A percentile compares a stretch with the other conserved stretches of the same genome.
Conservation (phyloP, 2,113 vertebrate genomes). For the Takifugu flavidus region DNA sequence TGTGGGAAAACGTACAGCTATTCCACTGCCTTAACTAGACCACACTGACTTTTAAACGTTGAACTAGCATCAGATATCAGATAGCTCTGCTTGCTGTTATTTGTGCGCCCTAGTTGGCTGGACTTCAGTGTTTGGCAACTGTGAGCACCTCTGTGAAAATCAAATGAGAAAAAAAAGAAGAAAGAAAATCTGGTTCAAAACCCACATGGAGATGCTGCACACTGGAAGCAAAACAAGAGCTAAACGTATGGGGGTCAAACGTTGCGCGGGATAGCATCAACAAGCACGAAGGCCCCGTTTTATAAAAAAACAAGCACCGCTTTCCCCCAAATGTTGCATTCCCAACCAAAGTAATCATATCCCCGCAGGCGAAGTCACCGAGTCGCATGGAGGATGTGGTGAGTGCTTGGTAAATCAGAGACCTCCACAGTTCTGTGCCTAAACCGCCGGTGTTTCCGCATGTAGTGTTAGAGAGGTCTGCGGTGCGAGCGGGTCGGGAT, state of each 20-base stretch:
- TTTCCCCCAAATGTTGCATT: constrained; percentile 8
- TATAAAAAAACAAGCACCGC: background rate
- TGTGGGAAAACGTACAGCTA: constrained; percentile 45
- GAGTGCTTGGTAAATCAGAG: constrained; percentile 41
- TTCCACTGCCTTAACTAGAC: constrained; percentile 31
- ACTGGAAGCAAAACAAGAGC: constrained; percentile 24
- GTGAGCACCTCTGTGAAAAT: constrained; percentile 49
- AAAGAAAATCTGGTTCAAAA: constrained; percentile 52
- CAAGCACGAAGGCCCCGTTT: no score
- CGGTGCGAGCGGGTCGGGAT: constrained; percentile 47
- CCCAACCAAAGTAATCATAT: constrained; percentile 15
- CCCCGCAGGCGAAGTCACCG: constrained; percentile 15
- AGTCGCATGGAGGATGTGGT: constrained; percentile 52
- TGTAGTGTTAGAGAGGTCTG: constrained; percentile 53
- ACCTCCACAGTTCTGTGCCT: constrained; percentile 47
- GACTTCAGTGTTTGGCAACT: constrained; percentile 58
- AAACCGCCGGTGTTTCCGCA: constrained; percentile 57
- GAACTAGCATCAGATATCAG: constrained; percentile 50
- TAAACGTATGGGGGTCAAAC: background rate
- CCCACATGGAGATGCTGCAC: constrained; percentile 4
- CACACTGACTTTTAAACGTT: constrained; percentile 64
- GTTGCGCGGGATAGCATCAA: background rate
- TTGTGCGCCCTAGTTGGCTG: constrained; percentile 66
- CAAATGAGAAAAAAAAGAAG: constrained; percentile 17
- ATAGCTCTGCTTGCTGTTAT: constrained; percentile 54